These are phyloP conservation scores for Lysandra bellargus DNA, from an alignment of 2,888 invertebrate species.

Conservation along the genomic window DNA sequence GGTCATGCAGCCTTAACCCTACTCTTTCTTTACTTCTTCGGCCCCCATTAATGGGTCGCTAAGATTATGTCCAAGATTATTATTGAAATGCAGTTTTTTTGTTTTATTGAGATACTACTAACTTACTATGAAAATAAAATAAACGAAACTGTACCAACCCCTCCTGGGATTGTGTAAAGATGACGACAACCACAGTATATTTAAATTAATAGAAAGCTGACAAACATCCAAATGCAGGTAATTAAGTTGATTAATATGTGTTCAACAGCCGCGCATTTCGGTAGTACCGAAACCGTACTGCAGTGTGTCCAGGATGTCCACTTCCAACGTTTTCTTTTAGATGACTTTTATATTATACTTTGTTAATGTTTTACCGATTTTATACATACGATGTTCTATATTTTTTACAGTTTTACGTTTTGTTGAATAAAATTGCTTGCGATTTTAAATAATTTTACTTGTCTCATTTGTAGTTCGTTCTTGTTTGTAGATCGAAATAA, in stretches of 20 bases:
- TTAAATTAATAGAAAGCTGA: too few relatives aligned
- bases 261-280: slow-evolving; percentile 1
- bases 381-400: background rate
- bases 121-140: too few relatives aligned
- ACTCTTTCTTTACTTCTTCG: too few relatives aligned
- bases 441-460: background rate
- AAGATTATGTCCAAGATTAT: too few relatives aligned
- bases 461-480: background rate
- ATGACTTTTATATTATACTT: background rate
- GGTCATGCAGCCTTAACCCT: too few relatives aligned
- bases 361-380: background rate
- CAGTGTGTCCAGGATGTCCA: background rate
- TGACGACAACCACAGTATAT: too few relatives aligned
- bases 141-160: too few relatives aligned
- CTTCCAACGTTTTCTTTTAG: slow-evolving; percentile 8
- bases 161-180: too few relatives aligned
- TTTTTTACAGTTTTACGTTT: background rate
- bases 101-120: too few relatives aligned
- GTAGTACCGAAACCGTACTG: background rate
- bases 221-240: background rate
- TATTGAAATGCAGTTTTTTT: too few relatives aligned
- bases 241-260: background rate
- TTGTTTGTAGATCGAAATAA: background rate
- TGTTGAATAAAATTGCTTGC: background rate
- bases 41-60: too few relatives aligned